phyloP scores from a whole-genome alignment of 2,113 vertebrate genomes.

The Rhinolophus sinicus region DNA sequence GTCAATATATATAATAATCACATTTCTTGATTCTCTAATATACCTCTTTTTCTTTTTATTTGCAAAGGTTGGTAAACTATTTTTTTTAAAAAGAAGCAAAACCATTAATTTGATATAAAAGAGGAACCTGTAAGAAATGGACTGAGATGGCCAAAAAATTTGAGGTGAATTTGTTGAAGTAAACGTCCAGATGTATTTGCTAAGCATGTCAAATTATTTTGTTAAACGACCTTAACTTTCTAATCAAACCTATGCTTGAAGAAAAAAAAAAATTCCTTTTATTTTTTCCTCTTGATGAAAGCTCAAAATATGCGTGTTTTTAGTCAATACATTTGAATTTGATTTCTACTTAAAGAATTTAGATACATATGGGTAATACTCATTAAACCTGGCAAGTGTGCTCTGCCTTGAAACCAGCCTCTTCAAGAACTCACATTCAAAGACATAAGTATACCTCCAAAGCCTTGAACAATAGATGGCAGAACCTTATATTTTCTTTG shows the following conservation, averaged over 20 bases:
- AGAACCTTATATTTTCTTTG: not conserved
- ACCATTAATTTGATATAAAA: not conserved
- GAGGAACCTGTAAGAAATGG: slow-evolving; percentile 7
- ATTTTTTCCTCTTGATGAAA: not conserved
- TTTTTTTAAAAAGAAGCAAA: not conserved
- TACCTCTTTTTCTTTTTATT: not conserved
- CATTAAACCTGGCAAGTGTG: not conserved
- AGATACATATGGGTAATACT: not conserved
- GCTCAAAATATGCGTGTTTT: not conserved
- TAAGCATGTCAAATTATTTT: not conserved
- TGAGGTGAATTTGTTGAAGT: not conserved
- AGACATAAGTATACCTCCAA: not conserved
- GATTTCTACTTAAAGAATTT: slow-evolving; percentile 16
- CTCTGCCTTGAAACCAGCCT: not conserved
- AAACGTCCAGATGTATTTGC: not conserved
- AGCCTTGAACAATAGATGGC: not conserved
- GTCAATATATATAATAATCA: not conserved
- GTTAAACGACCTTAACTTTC: not conserved
- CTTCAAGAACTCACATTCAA: not conserved
- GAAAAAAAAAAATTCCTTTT: not conserved
- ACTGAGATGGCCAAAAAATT: not conserved
- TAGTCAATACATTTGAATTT: slow-evolving; percentile 1
- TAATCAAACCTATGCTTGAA: not conserved
- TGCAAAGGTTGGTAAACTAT: not conserved
- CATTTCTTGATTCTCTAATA: not conserved